Evolutionary conservation across 2,797 vertebrate genomes (phyloP), one percentile per base, ranked within the genome.

Genomic region (Pseudotriccus pelzelni): DNA sequence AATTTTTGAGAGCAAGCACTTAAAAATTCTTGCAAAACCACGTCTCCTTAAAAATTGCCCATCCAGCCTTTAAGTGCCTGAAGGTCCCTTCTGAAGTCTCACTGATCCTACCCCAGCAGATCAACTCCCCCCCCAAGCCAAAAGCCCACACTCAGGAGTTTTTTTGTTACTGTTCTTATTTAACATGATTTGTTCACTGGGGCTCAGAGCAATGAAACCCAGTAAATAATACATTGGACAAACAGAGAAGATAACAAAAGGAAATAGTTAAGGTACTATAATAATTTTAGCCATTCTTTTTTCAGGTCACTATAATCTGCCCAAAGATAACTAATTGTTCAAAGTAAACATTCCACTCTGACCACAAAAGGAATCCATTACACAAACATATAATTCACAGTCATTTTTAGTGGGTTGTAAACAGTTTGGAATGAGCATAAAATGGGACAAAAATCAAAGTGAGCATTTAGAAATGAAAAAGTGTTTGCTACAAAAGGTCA

Each of bases 371-470:
- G 98, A 98, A 98, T 98, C 97, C 97, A 98, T 98, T 98, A 98
- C 98, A 98, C 98, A 98, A 99, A 98, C 98, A 98, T 98, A 99
- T 99, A 98, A 99, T 99, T 99, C 98, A 98, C 98, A 98, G 98
- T 98, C 98, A 98, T 98, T 98, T 99, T 98, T 98, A 98, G 98
- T 98, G 98, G 98, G 98, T 98, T 98, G 97, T 98, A 98, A 99
- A 98, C 98, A 98, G 98, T 98, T 99, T 98, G 98, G 98, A 98
- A 98, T 98, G 98, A 98, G 98, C 98, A 98, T 98, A 98, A 98
- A 98, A 98, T 98, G 98, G 98, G 98, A 98, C 97, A 98, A 98
- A 98, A 98, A 99, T 98, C 98, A 99, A 98, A 99, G 98, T 98
- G 98, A 98, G 97, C 98, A 98, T 98, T 98, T 98, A 98, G 98